Evolutionary conservation across 2,888 invertebrate genomes (phyloP), one percentile per base, ranked within the genome.

Genomic region (Steinernema scapterisci): DNA sequence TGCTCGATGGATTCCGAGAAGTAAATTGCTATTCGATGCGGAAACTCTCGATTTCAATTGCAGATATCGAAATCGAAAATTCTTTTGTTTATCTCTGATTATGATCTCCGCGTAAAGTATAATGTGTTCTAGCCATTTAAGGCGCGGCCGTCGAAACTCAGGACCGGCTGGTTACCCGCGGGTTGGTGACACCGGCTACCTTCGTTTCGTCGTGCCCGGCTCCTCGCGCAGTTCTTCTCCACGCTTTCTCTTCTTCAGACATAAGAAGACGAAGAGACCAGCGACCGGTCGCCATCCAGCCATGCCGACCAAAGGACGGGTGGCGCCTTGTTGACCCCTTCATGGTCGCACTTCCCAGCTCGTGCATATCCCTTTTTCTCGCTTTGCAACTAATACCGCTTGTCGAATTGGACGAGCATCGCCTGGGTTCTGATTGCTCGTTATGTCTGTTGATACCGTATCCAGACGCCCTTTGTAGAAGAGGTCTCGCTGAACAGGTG

Each of bases 301-400:
- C 48, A 19, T 48, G 13, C 63, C 63, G 63, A 63, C 63, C 63
- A 63, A 63, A 63, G 63, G 63, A 63, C 63, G 63, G 6, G 48
- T 16, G n/a, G 48, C 63, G 63, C 63, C 63, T 63, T 25, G 63
- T 31, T 63, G 63, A 63, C 31, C 63, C 31, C 11, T n/a, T 25
- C 27, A 63, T 54, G 54, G 54, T 54, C 54, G 54, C 63, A 25
- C 38, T 38, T 38, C 27, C 25, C 25, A 25, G 9, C 63, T 23
- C 25, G 13, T 21, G 25, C 54, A 25, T 21, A 23, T 25, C 54
- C 23, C 13, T 63, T 16, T 16, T 63, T 31, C 16, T 63, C 63
- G 27, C 63, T 25, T 63, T 63, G 63, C 63, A 63, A 63, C 63
- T 63, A n/a, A n/a, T n/a, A n/a, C n/a, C n/a, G n/a, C n/a, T n/a